Conservation (phyloP, 2,797 vertebrate species). For the Tokudaia tokunoshimensis region DNA sequence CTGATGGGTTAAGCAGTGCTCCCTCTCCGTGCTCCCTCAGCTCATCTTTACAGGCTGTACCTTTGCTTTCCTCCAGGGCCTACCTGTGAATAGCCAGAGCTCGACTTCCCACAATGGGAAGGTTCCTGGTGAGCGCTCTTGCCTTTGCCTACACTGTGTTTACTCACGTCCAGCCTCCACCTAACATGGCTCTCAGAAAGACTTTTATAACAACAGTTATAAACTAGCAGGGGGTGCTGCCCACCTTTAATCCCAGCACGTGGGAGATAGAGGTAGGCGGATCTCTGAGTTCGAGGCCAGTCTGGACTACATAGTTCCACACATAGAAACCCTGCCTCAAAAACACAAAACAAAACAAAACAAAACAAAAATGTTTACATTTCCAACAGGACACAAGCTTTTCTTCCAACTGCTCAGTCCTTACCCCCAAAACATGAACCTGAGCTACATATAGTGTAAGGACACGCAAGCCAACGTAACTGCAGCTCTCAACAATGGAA, state of each 20-base stretch:
- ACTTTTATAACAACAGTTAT: not conserved
- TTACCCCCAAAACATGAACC: not conserved
- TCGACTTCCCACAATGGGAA: not conserved
- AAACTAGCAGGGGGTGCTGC: not conserved
- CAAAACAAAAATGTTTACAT: not conserved
- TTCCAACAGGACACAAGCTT: not conserved
- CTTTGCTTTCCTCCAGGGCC: not conserved
- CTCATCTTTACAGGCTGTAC: not conserved
- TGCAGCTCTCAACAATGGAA: not conserved
- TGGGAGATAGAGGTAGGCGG: not conserved
- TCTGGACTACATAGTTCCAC: not conserved
- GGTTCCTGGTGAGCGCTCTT: not conserved
- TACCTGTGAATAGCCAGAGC: not conserved
- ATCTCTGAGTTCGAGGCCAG: not conserved
- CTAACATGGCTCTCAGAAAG: not conserved
- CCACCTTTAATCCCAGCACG: not conserved
- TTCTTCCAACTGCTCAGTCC: slow-evolving; percentile 16
- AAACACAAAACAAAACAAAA: not conserved
- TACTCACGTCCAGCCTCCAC: not conserved
- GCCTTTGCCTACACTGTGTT: not conserved
- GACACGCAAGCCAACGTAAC: not conserved
- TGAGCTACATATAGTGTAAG: not conserved
- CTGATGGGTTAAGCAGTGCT: not conserved
- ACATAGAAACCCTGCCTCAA: not conserved
- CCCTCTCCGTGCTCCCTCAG: not conserved